A percentile compares a stretch with the other conserved stretches of the same genome.
Conservation (phyloP, 2,888 invertebrate species). For the Ariolimax columbianus region DNA sequence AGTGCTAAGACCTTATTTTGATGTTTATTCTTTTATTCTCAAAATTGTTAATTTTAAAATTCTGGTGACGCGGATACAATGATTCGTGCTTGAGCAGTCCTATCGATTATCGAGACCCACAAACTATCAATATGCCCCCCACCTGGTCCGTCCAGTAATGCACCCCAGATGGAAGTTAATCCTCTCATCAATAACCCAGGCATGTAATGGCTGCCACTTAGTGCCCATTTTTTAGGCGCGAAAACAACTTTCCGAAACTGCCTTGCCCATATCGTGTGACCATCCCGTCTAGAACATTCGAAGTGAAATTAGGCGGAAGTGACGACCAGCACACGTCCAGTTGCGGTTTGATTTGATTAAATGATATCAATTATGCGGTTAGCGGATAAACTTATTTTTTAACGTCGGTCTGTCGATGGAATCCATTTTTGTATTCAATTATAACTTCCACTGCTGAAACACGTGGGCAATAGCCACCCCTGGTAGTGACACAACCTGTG, state of each 20-base stretch:
- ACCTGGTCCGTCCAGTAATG: no score
- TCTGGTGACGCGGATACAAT: no score
- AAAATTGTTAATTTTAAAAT: no score
- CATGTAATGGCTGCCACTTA: not conserved
- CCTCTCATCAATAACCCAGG: conserved; percentile 10
- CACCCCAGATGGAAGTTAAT: no score
- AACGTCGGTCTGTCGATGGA: not conserved
- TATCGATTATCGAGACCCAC: no score
- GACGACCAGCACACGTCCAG: not conserved
- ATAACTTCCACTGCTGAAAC: not conserved
- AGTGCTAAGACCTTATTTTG: no score
- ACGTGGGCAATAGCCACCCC: not conserved
- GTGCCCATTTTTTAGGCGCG: not conserved
- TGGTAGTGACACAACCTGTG: not conserved
- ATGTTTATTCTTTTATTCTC: no score
- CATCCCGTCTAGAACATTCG: not conserved
- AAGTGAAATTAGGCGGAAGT: not conserved
- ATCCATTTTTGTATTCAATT: not conserved
- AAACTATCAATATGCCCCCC: no score
- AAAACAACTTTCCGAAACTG: not conserved
- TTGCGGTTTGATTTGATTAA: not conserved
- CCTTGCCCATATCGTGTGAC: not conserved
- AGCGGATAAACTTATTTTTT: not conserved
- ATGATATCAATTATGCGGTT: not conserved
- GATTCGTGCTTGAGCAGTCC: no score